Conservation (phyloP, 2,797 vertebrate genomes). For the Myotis daubentonii region DNA sequence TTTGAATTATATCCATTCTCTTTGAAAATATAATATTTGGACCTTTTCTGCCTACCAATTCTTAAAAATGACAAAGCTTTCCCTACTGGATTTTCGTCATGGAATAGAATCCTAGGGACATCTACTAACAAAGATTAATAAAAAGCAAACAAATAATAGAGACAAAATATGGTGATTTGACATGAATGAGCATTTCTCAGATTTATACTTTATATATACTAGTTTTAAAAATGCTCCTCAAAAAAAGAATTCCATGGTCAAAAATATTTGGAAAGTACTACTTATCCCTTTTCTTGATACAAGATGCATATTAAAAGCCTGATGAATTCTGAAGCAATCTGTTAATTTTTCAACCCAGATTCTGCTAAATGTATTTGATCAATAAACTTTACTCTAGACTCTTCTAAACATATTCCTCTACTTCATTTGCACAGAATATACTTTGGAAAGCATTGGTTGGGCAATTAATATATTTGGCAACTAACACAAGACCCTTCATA, state of each 20-base stretch:
- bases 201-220: background rate
- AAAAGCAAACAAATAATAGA: background rate
- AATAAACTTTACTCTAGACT: background rate
- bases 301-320: background rate
- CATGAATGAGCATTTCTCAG: background rate
- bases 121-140: background rate
- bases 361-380: constrained; percentile 3
- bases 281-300: background rate
- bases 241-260: background rate
- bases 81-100: background rate
- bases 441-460: background rate
- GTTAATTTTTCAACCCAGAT: constrained; percentile 4
- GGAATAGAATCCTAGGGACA: background rate
- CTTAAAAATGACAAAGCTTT: background rate
- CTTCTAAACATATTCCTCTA: background rate
- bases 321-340: background rate
- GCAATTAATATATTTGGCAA: constrained; percentile 15
- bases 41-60: background rate
- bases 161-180: constrained; percentile 1
- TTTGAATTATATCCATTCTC: background rate
- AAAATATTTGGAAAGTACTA: background rate
- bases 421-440: background rate
- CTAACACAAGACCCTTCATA: background rate
- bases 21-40: background rate
- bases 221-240: background rate